Percentiles rank a stretch among this genome's conserved stretches.
Evolutionary conservation across 2,797 vertebrate genomes (phyloP).

Genomic region (Carcharodon carcharias): DNA sequence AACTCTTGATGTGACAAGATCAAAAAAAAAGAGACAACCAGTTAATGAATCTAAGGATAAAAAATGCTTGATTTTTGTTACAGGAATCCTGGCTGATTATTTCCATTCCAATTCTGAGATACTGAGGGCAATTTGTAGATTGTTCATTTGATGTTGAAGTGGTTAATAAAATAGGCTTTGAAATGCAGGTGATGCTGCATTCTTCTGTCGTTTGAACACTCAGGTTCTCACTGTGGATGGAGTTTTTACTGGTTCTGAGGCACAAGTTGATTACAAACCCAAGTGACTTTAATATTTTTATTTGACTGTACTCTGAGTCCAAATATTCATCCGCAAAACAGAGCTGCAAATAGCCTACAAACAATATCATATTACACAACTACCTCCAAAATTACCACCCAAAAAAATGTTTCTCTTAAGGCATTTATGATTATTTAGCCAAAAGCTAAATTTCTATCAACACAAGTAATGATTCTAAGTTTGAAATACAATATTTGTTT

Average conservation of each 20-base stretch:
- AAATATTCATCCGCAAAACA: background rate
- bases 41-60: background rate
- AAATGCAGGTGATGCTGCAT: background rate
- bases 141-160: background rate
- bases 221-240: background rate
- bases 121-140: background rate
- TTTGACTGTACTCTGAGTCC: background rate
- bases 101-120: background rate
- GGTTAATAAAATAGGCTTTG: background rate
- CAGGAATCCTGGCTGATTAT: background rate
- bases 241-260: background rate
- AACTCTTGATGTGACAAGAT: background rate
- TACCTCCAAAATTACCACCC: background rate
- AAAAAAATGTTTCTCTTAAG: too few relatives aligned
- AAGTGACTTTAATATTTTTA: background rate
- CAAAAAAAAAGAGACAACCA: background rate
- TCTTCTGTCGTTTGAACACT: background rate
- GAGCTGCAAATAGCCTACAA: background rate
- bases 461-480: too few relatives aligned
- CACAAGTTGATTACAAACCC: background rate
- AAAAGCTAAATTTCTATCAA: too few relatives aligned
- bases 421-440: too few relatives aligned
- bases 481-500: background rate
- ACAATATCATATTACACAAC: background rate
- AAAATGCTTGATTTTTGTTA: background rate